Evolutionary conservation across 2,113 vertebrate species (phyloP), one percentile per base, ranked within the genome.

Genomic region (Dascyllus trimaculatus): DNA sequence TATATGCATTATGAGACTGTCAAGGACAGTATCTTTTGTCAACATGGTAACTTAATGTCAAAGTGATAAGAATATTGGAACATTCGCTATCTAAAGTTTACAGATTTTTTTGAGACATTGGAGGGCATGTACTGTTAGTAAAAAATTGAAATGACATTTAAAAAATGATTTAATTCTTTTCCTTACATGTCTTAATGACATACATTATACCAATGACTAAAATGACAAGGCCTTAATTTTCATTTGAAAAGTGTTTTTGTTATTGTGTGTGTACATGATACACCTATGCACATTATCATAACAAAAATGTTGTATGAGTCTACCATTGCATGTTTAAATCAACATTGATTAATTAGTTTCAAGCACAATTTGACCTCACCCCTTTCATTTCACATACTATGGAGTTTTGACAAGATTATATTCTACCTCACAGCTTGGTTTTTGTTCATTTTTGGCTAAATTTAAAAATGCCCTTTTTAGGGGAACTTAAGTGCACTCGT

Each of bases 181-280:
- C 19, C 58, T 72, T 54, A 60, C 40, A 60, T 72, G 80, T 84
- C 60, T 75, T 59, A 9, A 73, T 58, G 64, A 85, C 66, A 19
- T 76, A 46, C 40, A 45, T 21, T 61, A 87, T 82, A 89, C 90
- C 85, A 90, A 85, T 89, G 82, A 90, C 80, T 77, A 73, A 84
- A 85, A 69, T 74, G 35, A 85, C 75, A 87, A 46, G 22, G 88
- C 88, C 85, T 92, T 92, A 84, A 85, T 75, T 83, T 82, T 71
- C 81, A 77, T 89, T 78, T 52, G 48, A 67, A 64, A 52, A 6
- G 49, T 75, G 53, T 80, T 73, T 88, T 81, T 48, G 48, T 71
- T 80, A 61, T 40, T 78, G 48, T 59, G 76, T 71, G 56, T 82
- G 65, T 64, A 72, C 38, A 54, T 45, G 22, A 75, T 62, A 4